These are phyloP conservation scores for Gambusia affinis DNA, from an alignment of 2,113 vertebrate species.

Conservation along the genomic window DNA sequence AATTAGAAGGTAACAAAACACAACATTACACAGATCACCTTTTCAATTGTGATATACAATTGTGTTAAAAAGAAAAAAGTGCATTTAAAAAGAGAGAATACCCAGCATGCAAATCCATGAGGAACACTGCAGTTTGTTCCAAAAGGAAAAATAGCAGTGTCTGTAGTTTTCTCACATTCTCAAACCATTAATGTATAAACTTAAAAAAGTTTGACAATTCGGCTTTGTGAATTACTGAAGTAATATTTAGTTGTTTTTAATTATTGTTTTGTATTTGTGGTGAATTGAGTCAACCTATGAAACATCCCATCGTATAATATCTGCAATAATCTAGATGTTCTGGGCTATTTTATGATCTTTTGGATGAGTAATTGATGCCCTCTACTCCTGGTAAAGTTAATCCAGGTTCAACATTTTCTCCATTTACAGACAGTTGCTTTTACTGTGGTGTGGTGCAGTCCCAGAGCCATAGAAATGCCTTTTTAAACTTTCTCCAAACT, in stretches of 20 bases:
- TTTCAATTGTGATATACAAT: background rate
- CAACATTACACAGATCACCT: too few species aligned
- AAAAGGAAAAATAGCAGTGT: too few species aligned
- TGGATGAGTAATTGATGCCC: background rate
- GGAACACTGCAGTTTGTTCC: too few species aligned
- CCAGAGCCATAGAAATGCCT: background rate
- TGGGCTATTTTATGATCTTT: background rate
- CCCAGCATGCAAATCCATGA: too few species aligned
- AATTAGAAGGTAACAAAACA: background rate
- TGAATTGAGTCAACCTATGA: too few species aligned
- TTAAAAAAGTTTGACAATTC: too few species aligned
- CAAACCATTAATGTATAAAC: too few species aligned
- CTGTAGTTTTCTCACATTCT: too few species aligned
- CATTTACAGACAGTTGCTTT: background rate
- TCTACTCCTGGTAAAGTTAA: background rate
- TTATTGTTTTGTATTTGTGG: too few species aligned
- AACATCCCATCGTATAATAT: too few species aligned
- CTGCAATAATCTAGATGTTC: background rate
- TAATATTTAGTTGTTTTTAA: too few species aligned
- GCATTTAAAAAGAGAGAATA: background rate
- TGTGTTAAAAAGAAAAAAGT: background rate
- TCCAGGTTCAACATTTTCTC: background rate
- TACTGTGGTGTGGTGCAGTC: background rate
- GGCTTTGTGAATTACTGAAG: too few species aligned
- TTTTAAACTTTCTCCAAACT: background rate